Evolutionary conservation across 1,140 invertebrate species (phyloP), one percentile per base, ranked within the genome.

Genomic region (Rhagoletis zephyria): DNA sequence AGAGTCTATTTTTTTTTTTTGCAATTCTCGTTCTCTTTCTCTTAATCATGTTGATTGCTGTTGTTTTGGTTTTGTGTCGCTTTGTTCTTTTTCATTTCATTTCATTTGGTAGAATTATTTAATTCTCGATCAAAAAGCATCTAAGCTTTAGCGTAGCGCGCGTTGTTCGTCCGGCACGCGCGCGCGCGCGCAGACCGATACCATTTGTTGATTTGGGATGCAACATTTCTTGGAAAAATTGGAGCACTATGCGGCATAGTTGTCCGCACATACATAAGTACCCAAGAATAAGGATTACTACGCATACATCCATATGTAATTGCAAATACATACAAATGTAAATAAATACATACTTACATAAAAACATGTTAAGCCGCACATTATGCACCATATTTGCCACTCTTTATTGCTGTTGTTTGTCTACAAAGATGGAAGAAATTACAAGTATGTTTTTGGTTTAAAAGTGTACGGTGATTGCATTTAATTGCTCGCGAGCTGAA

Each of bases 201-300:
- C 74, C 74, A 81, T 59, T 51, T 30, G 74, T 81, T 48, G 74
- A 81, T 81, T 81, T 81, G 74, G 74, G 74, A 81, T 81, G 74
- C 48, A 51, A 56, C 14, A 59, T 16, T 81, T 81, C 74, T 81
- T 81, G 74, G 74, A 81, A 81, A 51, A 51, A 56, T 56, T 42
- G 74, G 12, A 81, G 10, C 48, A 51, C 14, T 19, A n/a, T 9
- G 45, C 74, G 74, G n/a, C 30, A 30, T 30, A 30, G 30, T 30
- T 30, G 30, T 30, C 30, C 30, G 30, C 30, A 30, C 51, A 56
- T 56, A 56, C 10, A 56, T 5, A 10, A 19, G 45, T 81, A 81
- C 30, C 48, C 74, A 81, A 56, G 74, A 56, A 81, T 48, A 81
- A 81, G 74, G 74, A 59, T 81, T 48, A 81, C 74, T 81, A 74